Evolutionary conservation across 2,113 vertebrate species (phyloP).

Genomic region (Cochlearius cochlearius): DNA sequence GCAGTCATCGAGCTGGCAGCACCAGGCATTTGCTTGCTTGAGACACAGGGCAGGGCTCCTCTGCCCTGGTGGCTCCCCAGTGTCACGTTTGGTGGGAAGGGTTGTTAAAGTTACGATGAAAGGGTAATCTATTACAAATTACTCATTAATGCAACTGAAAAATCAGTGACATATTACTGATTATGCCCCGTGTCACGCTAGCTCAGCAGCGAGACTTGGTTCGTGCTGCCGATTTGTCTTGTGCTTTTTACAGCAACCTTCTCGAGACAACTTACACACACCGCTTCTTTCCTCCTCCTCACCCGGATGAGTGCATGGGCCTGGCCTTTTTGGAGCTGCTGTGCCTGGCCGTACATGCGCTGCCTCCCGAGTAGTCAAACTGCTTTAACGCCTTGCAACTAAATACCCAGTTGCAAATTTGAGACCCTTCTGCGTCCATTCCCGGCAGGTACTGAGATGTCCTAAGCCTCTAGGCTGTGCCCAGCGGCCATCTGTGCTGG

Average conservation of each 20-base stretch:
- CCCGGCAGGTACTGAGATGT: background rate
- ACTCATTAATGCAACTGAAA: background rate
- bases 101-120: background rate
- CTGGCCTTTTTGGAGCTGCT: background rate
- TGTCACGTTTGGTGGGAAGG: background rate
- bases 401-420: background rate
- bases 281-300: background rate
- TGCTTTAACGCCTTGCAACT: background rate
- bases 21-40: background rate
- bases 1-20: background rate
- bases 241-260: background rate
- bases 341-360: fast-evolving
- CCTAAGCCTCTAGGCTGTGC: background rate
- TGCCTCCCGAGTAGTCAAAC: background rate
- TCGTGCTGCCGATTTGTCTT: background rate
- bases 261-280: background rate
- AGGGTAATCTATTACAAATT: conserved; percentile 45
- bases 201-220: fast-evolving
- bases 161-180: conserved; percentile 38
- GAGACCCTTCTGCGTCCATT: fast-evolving
- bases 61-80: background rate
- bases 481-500: background rate
- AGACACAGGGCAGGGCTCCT: background rate
- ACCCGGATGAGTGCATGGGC: fast-evolving
- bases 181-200: background rate